These are phyloP conservation scores for Dipodomys merriami DNA, from an alignment of 2,113 vertebrate species.

Conservation along the genomic window DNA sequence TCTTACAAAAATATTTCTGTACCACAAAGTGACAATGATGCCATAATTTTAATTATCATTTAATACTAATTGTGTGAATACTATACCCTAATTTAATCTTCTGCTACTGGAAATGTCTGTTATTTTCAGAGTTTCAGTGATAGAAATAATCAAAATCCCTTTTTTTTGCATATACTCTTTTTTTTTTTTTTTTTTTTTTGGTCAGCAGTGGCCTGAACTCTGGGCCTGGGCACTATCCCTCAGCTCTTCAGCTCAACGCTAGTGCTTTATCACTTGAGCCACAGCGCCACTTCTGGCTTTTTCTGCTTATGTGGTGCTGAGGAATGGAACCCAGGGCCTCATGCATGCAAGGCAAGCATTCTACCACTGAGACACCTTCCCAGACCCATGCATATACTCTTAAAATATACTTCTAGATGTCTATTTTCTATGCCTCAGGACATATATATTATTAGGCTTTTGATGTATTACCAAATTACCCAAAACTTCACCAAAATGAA, in stretches of 20 bases:
- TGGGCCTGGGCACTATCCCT: no score
- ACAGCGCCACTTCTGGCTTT: no score
- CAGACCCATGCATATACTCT: neutral
- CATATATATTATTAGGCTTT: neutral
- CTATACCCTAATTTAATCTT: slow-evolving; percentile 17
- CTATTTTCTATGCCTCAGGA: slow-evolving; percentile 30
- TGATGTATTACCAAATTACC: slow-evolving; percentile 19
- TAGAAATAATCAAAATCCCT: neutral
- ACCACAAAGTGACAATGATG: slow-evolving; percentile 5
- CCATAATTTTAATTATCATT: slow-evolving; percentile 9
- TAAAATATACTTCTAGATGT: slow-evolving; percentile 35
- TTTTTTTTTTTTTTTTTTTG: neutral
- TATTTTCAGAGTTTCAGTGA: slow-evolving; percentile 50
- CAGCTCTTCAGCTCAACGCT: no score
- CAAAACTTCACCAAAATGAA: slow-evolving; percentile 45
- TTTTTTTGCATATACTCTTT: neutral
- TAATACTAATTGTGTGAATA: slow-evolving; percentile 33
- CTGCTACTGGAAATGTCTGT: neutral
- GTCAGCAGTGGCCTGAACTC: no score
- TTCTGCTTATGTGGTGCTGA: no score
- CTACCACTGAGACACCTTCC: no score
- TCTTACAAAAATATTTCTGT: slow-evolving; percentile 18
- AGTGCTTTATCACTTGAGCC: no score
- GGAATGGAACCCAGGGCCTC: no score
- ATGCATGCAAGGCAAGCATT: no score